These are phyloP conservation scores for Sebastes nivosus DNA, from an alignment of 2,797 vertebrate species.

Conservation along the genomic window DNA sequence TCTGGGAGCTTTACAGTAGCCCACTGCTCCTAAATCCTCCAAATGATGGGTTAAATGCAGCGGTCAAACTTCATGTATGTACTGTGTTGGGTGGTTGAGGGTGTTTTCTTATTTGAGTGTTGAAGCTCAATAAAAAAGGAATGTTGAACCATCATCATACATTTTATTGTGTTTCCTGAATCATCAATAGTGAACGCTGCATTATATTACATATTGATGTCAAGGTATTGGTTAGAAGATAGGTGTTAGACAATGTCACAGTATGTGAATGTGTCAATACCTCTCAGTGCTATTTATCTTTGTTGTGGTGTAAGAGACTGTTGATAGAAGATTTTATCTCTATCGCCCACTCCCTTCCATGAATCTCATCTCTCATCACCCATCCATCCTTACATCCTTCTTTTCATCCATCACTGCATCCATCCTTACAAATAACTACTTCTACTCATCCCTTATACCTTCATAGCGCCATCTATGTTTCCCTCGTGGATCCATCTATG, in stretches of 20 bases:
- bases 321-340: neutral
- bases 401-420: constrained; percentile 27
- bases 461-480: constrained; percentile 1
- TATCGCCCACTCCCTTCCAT: neutral
- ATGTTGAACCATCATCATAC: neutral
- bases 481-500: constrained; percentile 5
- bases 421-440: neutral
- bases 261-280: neutral
- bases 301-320: neutral
- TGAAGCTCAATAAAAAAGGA: neutral
- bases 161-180: neutral
- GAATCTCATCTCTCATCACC: neutral
- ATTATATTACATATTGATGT: neutral
- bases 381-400: constrained; percentile 13
- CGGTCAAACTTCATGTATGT: accelerated
- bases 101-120: neutral
- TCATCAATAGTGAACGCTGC: accelerated
- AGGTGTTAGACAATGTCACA: neutral
- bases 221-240: neutral
- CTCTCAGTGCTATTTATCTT: neutral
- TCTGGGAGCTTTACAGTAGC: too few relatives aligned
- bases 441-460: neutral
- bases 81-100: neutral
- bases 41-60: too few relatives aligned
- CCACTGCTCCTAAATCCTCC: too few relatives aligned